Evolutionary conservation across 2,113 vertebrate genomes (phyloP).

Genomic region (Ameiurus melas): DNA sequence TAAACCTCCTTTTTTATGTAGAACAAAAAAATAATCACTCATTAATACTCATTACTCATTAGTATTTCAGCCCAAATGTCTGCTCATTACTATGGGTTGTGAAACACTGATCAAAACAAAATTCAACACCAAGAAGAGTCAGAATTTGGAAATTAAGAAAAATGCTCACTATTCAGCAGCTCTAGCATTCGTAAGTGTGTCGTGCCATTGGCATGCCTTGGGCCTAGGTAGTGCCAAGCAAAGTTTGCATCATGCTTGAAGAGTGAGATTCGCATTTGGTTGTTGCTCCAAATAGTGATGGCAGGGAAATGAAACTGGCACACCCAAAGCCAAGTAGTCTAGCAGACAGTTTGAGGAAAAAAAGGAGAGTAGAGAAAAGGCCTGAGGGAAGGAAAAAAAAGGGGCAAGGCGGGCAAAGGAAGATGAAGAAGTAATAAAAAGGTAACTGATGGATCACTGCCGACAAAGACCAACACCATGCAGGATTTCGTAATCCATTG

Average conservation of each 20-base stretch:
- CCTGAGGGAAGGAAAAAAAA: too few relatives aligned
- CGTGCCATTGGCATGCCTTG: conserved; percentile 87
- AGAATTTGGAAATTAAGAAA: conserved; percentile 82
- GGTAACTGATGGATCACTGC: conserved; percentile 45
- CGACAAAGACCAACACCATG: conserved; percentile 31
- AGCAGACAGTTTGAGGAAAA: conserved; percentile 91
- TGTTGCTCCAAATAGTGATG: conserved; percentile 69
- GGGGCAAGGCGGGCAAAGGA: too few relatives aligned
- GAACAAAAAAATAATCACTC: not conserved
- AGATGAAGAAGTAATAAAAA: too few relatives aligned
- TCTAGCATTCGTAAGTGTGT: conserved; percentile 86
- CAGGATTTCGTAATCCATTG: conserved; percentile 70
- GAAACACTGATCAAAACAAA: not conserved
- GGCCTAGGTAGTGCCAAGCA: conserved; percentile 89
- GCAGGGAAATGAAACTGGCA: conserved; percentile 88
- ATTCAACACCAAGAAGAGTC: not conserved
- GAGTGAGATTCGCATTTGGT: conserved; percentile 87
- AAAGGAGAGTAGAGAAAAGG: too few relatives aligned
- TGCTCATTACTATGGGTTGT: not conserved
- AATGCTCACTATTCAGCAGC: conserved; percentile 85
- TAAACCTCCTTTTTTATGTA: not conserved
- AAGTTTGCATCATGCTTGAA: conserved; percentile 76
- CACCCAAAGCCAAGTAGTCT: conserved; percentile 91
- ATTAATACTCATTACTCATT: not conserved
- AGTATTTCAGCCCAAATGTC: not conserved